Conservation (phyloP, 2,888 invertebrate genomes). For the Rutpela maculata region DNA sequence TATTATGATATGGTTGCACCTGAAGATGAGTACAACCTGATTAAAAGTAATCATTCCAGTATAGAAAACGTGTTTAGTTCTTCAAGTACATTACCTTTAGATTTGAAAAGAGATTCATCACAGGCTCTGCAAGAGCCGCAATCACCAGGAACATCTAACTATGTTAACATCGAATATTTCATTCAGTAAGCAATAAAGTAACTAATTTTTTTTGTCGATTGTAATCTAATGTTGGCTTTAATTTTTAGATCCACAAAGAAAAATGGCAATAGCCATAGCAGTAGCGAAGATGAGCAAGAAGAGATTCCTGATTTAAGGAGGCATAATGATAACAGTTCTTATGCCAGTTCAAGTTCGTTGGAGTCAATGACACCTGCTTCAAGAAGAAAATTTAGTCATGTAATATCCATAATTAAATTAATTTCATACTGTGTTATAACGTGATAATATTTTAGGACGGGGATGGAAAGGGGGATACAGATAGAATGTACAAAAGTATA, state of each 20-base stretch:
- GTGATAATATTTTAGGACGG: conserved; percentile 61
- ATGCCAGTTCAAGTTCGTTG: conserved; percentile 74
- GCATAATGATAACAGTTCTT: conserved; percentile 72
- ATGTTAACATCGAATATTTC: conserved; percentile 95
- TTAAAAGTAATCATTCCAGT: conserved; percentile 78
- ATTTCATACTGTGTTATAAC: background rate
- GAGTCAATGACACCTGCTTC: conserved; percentile 75
- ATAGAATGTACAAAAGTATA: conserved; percentile 92
- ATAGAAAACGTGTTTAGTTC: conserved; percentile 80
- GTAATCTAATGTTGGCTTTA: background rate
- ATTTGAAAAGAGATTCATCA: conserved; percentile 73
- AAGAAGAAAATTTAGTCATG: conserved; percentile 70
- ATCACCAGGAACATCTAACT: conserved; percentile 89
- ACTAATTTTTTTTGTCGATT: background rate
- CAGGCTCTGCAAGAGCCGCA: conserved; percentile 80
- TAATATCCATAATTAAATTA: conserved; percentile 45
- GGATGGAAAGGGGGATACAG: conserved; percentile 79
- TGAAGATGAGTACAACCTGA: conserved; percentile 73
- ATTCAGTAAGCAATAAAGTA: conserved; percentile 81
- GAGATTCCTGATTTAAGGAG: conserved; percentile 73
- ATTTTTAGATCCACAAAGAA: conserved; percentile 63
- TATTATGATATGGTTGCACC: conserved; percentile 85
- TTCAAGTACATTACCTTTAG: conserved; percentile 78
- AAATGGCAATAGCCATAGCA: conserved; percentile 66
- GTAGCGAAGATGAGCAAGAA: conserved; percentile 71